Evolutionary conservation across 2,797 vertebrate species (phyloP), one percentile per base, ranked within the genome.

Genomic region (Brachymystax lenok): DNA sequence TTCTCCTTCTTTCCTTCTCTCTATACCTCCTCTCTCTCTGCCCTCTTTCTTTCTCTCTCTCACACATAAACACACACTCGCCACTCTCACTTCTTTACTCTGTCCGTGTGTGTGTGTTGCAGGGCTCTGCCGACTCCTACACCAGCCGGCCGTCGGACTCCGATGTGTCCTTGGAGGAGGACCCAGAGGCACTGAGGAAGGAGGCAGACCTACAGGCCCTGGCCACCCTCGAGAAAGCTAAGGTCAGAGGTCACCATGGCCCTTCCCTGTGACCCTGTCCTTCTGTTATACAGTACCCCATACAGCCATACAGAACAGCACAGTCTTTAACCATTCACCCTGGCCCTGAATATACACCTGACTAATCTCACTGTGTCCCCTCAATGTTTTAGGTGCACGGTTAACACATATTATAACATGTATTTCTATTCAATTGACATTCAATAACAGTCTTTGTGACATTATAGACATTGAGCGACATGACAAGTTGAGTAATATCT

Each of bases 71-170:
- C 40, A 33, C 30, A 33, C 73, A 1, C 59, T 59, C 54, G 67
- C 21, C 54, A 35, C 35, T 35, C 51, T 61, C 73, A 75, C 61
- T 61, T 50, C 67, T 59, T 50, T 46, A 61, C 69, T 66, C 75
- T 78, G 46, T 71, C 3, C 2, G 7, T 46, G 40, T 51, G 67
- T 81, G 76, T 78, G 13, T 86, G 80, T 78, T 71, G 3, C 93
- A 99, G 98, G 98, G 98, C 91, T 99, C 98, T 17, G 98, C 98
- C 0, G 98, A 99, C 93, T 99, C 98, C 83, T 99, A 99, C 82
- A 99, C 97, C 78, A 99, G 97, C 92, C 96, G 98, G 69, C 98
- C 98, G 0, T 98, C 97, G 0, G 98, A 99, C 90, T 99, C 98
- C 0, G 97, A 98, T 0, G 97, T 98, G 81, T 99, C 98, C 50